Percentiles rank a stretch among this genome's conserved stretches.
Conservation (phyloP, 1,140 invertebrate genomes). For the Oryzaephilus surinamensis region DNA sequence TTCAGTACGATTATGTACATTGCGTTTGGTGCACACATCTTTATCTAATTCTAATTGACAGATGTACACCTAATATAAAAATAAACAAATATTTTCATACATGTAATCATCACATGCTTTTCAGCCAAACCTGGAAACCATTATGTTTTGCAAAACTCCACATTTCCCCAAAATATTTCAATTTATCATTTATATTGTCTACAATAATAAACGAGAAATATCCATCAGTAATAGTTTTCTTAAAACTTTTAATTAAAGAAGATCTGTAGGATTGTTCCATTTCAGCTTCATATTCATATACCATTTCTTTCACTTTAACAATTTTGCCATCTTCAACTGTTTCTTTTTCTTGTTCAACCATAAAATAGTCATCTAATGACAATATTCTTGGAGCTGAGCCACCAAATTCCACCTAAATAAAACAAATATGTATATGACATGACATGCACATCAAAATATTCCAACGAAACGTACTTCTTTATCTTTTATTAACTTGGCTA, state of each 20-base stretch:
- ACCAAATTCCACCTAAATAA: constrained; percentile 57
- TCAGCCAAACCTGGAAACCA: constrained; percentile 68
- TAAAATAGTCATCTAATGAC: constrained; percentile 92
- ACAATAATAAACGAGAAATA: constrained; percentile 90
- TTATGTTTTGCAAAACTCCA: constrained; percentile 78
- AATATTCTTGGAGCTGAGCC: constrained; percentile 77
- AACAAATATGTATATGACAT: neutral
- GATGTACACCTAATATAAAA: constrained; percentile 61
- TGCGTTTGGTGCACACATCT: constrained; percentile 65
- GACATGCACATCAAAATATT: constrained; percentile 19
- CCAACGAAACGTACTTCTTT: constrained; percentile 45
- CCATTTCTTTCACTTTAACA: constrained; percentile 57
- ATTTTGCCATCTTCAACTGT: constrained; percentile 67
- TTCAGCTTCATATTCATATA: constrained; percentile 83
- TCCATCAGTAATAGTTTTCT: constrained; percentile 82
- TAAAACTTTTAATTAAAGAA: constrained; percentile 82
- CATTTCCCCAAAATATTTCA: constrained; percentile 76
- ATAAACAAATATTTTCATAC: neutral
- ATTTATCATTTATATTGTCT: constrained; percentile 76
- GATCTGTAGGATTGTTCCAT: constrained; percentile 72
- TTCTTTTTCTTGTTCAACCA: constrained; percentile 78
- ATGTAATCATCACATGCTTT: constrained; percentile 12
- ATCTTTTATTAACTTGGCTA: constrained; percentile 79
- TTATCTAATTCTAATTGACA: constrained; percentile 78
- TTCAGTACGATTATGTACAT: constrained; percentile 71